A percentile compares a stretch with the other conserved stretches of the same genome.
Conservation (phyloP, 1,140 invertebrate species). For the Nilaparvata lugens region DNA sequence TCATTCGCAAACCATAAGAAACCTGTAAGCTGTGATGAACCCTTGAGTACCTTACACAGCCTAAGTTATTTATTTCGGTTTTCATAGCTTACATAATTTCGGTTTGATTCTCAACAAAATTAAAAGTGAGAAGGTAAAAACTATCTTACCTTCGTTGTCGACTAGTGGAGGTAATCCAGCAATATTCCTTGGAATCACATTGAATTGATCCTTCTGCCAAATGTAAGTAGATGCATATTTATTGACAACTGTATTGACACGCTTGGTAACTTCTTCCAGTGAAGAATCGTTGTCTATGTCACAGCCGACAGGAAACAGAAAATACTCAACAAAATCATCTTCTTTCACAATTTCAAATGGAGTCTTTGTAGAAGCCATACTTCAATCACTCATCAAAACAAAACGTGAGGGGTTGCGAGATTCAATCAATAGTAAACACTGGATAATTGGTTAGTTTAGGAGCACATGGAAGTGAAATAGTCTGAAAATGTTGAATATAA, state of each 20-base stretch:
- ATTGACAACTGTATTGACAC: slow-evolving; percentile 7
- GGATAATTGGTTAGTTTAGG: no score
- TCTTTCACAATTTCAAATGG: slow-evolving; percentile 43
- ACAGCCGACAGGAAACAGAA: slow-evolving; percentile 46
- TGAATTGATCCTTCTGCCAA: slow-evolving; percentile 59
- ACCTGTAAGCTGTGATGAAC: not conserved
- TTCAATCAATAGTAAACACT: no score
- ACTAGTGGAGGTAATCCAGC: slow-evolving; percentile 34
- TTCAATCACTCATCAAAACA: not conserved
- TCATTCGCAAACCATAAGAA: not conserved
- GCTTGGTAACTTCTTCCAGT: slow-evolving; percentile 1
- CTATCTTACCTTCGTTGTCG: slow-evolving; percentile 34
- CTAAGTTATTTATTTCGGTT: not conserved
- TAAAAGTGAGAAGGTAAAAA: not conserved
- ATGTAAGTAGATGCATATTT: slow-evolving; percentile 36
- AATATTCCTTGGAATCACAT: slow-evolving; percentile 39
- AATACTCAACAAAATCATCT: slow-evolving; percentile 62
- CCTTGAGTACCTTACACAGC: not conserved
- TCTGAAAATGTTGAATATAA: no score
- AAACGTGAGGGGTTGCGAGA: no score
- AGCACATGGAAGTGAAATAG: no score
- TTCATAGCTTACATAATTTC: not conserved
- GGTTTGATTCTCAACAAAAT: not conserved
- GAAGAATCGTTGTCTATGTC: not conserved
- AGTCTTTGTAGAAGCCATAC: slow-evolving; percentile 16